These are phyloP conservation scores for Coregonus ussuriensis DNA, from an alignment of 2,797 vertebrate species.

Conservation along the genomic window DNA sequence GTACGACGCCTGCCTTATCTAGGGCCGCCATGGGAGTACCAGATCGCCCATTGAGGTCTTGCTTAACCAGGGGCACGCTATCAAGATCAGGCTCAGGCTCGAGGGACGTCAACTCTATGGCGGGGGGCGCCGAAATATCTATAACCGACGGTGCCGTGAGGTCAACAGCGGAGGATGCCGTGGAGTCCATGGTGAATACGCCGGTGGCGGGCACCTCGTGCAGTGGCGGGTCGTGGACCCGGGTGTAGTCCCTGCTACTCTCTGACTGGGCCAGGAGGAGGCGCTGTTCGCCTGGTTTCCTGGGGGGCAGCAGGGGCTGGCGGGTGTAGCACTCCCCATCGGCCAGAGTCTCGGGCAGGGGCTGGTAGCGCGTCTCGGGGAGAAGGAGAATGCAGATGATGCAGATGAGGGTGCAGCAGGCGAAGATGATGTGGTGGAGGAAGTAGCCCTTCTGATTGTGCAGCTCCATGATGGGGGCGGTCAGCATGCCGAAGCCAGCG, in stretches of 20 bases:
- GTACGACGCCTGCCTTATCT: no score
- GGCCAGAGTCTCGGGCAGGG: constrained; percentile 88
- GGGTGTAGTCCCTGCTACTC: constrained; percentile 88
- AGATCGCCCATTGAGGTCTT: no score
- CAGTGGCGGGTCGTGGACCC: constrained; percentile 80
- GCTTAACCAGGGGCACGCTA: no score
- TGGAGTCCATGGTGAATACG: constrained; percentile 82
- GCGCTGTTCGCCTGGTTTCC: constrained; percentile 86
- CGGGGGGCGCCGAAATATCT: constrained; percentile 20
- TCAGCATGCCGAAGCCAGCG: constrained; percentile 93
- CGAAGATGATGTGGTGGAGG: constrained; percentile 96
- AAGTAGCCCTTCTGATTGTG: constrained; percentile 99
- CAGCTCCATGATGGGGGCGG: constrained; percentile 95
- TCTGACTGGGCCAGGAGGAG: constrained; percentile 84
- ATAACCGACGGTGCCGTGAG: constrained; percentile 40
- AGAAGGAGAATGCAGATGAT: constrained; percentile 97
- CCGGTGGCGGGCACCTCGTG: constrained; percentile 72
- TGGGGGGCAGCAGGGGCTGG: constrained; percentile 84
- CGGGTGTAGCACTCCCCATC: constrained; percentile 90
- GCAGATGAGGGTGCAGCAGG: constrained; percentile 98
- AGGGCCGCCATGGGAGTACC: no score
- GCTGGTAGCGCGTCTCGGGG: constrained; percentile 89
- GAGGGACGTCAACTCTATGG: constrained; percentile 39
- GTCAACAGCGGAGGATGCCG: constrained; percentile 79
- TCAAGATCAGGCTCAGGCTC: constrained; percentile 9